These are phyloP conservation scores for Megalopta genalis DNA, from an alignment of 1,140 invertebrate genomes.

Conservation along the genomic window DNA sequence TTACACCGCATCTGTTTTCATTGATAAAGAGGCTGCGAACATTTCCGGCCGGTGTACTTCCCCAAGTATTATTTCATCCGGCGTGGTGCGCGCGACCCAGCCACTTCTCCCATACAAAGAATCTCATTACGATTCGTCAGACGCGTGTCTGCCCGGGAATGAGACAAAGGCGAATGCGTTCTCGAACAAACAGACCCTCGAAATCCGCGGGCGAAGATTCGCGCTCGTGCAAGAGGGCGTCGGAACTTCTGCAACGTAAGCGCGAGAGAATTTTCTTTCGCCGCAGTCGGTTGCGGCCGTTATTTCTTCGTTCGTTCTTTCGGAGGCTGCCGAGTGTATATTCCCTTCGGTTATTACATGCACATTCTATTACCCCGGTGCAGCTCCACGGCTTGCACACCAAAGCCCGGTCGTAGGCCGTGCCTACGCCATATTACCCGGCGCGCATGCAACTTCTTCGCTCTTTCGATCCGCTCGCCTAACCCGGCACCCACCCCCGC, in stretches of 20 bases:
- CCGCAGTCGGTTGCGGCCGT: neutral
- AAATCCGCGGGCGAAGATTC: constrained; percentile 27
- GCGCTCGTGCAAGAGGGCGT: neutral
- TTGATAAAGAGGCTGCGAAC: neutral
- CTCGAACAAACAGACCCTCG: constrained; percentile 27
- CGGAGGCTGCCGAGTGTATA: constrained; percentile 65
- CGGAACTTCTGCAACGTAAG: neutral
- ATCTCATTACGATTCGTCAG: constrained; percentile 44
- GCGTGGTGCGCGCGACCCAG: neutral
- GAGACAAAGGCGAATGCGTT: constrained; percentile 30
- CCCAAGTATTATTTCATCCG: constrained; percentile 1
- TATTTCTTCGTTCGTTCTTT: constrained; percentile 60
- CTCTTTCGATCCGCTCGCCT: constrained; percentile 34
- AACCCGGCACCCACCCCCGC: too few relatives aligned
- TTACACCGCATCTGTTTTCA: neutral
- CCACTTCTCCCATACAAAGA: constrained; percentile 19
- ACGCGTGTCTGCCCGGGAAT: constrained; percentile 28
- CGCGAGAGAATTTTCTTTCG: constrained; percentile 15
- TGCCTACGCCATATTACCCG: constrained; percentile 68
- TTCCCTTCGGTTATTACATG: constrained; percentile 75
- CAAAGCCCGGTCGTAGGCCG: constrained; percentile 58
- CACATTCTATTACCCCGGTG: constrained; percentile 76
- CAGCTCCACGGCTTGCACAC: constrained; percentile 49
- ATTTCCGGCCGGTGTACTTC: neutral
- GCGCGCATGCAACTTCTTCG: constrained; percentile 63